Percentiles rank a stretch among this genome's conserved stretches.
Conservation (phyloP, 1,140 invertebrate species). For the Diorhabda sublineata region DNA sequence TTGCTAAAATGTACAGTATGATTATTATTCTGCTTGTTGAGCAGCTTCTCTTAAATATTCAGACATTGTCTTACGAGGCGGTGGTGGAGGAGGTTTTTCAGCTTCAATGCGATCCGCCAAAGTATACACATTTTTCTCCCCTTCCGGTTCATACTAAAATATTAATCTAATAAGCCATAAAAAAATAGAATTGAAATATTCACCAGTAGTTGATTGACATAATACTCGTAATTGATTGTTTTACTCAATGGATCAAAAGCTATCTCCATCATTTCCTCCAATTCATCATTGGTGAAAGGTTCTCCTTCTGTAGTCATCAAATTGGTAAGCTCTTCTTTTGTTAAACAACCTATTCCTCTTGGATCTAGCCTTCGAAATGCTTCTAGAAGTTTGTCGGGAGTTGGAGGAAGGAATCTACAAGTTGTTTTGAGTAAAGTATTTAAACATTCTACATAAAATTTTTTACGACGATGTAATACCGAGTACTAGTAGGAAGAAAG, state of each 20-base stretch:
- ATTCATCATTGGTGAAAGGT: conserved; percentile 80
- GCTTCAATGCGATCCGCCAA: conserved; percentile 44
- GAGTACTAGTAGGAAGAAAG: too few species aligned
- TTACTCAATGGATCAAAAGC: conserved; percentile 75
- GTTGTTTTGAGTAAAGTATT: too few species aligned
- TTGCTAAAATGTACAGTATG: background rate
- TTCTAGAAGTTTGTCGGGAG: conserved; percentile 74
- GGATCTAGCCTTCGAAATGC: conserved; percentile 79
- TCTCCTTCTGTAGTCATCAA: conserved; percentile 79
- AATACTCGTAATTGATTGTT: conserved; percentile 75
- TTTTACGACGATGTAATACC: too few species aligned
- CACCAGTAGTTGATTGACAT: conserved; percentile 69
- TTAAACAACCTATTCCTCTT: conserved; percentile 68
- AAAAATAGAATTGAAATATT: conserved; percentile 4
- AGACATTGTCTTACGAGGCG: conserved; percentile 29
- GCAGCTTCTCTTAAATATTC: conserved; percentile 24
- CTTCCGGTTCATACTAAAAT: conserved; percentile 44
- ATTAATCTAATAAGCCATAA: background rate
- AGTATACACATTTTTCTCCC: conserved; percentile 45
- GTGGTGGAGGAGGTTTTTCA: conserved; percentile 39
- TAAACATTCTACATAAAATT: too few species aligned
- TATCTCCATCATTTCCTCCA: conserved; percentile 84
- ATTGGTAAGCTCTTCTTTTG: conserved; percentile 63
- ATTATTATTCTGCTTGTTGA: conserved; percentile 3
- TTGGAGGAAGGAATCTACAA: conserved; percentile 52